Percentiles rank a stretch among this genome's conserved stretches.
Conservation (phyloP, 2,797 vertebrate genomes). For the Novumbra hubbsi region DNA sequence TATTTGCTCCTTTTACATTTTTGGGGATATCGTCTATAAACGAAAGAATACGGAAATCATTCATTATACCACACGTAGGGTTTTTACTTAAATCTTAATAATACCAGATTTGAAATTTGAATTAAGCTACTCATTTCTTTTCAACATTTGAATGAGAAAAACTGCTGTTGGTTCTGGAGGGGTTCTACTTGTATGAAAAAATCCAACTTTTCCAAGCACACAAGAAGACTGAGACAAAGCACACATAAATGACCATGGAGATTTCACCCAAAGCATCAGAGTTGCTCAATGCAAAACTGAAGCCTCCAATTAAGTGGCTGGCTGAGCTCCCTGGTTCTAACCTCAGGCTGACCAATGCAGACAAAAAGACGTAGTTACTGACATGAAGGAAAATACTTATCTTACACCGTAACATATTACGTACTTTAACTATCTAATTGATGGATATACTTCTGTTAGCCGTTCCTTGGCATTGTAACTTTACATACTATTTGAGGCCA, state of each 20-base stretch:
- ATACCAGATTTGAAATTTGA: background rate
- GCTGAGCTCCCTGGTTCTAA: conserved; percentile 52
- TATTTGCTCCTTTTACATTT: background rate
- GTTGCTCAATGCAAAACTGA: background rate
- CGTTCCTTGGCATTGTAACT: background rate
- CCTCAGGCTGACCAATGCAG: conserved; percentile 61
- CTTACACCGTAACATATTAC: background rate
- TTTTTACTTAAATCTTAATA: background rate
- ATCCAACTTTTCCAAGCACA: background rate
- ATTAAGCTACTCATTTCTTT: background rate
- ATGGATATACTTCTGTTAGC: background rate
- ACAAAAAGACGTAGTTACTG: background rate
- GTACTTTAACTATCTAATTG: background rate
- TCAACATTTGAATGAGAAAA: background rate
- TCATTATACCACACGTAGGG: conserved; percentile 40
- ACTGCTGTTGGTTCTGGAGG: background rate
- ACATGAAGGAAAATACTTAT: background rate
- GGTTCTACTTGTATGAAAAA: background rate
- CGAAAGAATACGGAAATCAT: background rate
- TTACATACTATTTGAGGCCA: background rate
- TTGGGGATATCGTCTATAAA: background rate
- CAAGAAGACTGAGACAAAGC: background rate
- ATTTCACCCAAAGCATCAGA: background rate
- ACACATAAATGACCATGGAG: background rate
- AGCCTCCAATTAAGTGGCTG: conserved; percentile 30